Conservation (phyloP, 2,888 invertebrate genomes). For the Acrobeloides nanus region DNA sequence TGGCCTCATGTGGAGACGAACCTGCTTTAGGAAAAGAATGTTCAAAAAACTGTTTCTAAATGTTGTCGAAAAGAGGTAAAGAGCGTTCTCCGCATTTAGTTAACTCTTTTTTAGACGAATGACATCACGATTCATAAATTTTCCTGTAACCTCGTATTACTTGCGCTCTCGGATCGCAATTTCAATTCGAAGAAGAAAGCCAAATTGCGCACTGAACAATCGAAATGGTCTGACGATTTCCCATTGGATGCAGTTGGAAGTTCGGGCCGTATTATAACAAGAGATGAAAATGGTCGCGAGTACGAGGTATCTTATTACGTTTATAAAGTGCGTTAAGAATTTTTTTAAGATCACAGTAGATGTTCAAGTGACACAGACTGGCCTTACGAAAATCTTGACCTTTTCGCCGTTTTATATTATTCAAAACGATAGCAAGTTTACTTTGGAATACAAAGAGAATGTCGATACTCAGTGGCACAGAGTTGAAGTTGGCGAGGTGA, state of each 20-base stretch:
- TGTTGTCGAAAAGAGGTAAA: too few relatives aligned
- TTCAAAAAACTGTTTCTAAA: too few relatives aligned
- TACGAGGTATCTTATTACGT: too few relatives aligned
- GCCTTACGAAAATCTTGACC: conserved; percentile 87
- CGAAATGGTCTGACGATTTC: conserved; percentile 92
- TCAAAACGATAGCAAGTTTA: conserved; percentile 63
- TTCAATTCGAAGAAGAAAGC: conserved; percentile 71
- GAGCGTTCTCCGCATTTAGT: too few relatives aligned
- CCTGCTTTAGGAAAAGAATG: too few relatives aligned
- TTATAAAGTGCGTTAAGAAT: not conserved
- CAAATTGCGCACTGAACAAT: conserved; percentile 62
- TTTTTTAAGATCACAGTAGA: conserved; percentile 75
- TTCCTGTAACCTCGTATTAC: conserved; percentile 76
- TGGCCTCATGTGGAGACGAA: too few relatives aligned
- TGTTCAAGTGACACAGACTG: conserved; percentile 80
- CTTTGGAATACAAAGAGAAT: conserved; percentile 43
- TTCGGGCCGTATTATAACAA: conserved; percentile 77
- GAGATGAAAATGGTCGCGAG: conserved; percentile 53
- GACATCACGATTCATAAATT: too few relatives aligned
- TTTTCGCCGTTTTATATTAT: conserved; percentile 88
- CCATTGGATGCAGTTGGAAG: conserved; percentile 96
- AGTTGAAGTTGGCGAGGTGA: conserved; percentile 38
- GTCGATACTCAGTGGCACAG: conserved; percentile 33
- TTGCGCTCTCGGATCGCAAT: conserved; percentile 82
- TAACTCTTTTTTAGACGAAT: too few relatives aligned